Conservation (phyloP, 2,113 vertebrate genomes). For the Macheiramphus alcinus region DNA sequence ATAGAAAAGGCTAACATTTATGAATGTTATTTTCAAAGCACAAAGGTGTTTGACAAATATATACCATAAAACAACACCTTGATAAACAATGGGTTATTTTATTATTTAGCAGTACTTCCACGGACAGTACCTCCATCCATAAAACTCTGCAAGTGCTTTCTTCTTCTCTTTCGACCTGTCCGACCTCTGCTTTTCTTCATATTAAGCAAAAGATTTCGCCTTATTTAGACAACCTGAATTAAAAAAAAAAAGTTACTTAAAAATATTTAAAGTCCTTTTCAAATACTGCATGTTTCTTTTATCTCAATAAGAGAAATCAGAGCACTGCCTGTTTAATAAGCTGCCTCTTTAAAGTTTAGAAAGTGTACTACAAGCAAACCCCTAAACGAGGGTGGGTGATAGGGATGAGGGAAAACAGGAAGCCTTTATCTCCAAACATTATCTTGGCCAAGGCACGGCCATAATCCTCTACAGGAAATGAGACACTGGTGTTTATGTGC, state of each 20-base stretch:
- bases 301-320: background rate
- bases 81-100: background rate
- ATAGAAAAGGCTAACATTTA: background rate
- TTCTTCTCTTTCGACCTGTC: constrained; percentile 65
- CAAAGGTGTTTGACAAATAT: background rate
- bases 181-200: constrained; percentile 74
- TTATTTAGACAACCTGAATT: background rate
- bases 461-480: background rate
- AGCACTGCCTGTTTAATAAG: background rate
- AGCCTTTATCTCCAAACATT: background rate
- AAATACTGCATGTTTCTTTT: background rate
- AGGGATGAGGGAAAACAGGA: background rate
- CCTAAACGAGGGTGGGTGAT: background rate
- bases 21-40: background rate
- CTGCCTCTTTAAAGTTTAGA: background rate
- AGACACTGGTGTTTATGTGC: background rate
- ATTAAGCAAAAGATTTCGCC: background rate
- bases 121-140: constrained; percentile 54
- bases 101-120: background rate
- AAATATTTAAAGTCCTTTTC: background rate
- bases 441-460: background rate
- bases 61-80: background rate
- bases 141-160: constrained; percentile 10
- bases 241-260: background rate
- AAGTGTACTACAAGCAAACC: background rate